Conservation (phyloP, 2,797 vertebrate genomes). For the Cottoperca gobio region DNA sequence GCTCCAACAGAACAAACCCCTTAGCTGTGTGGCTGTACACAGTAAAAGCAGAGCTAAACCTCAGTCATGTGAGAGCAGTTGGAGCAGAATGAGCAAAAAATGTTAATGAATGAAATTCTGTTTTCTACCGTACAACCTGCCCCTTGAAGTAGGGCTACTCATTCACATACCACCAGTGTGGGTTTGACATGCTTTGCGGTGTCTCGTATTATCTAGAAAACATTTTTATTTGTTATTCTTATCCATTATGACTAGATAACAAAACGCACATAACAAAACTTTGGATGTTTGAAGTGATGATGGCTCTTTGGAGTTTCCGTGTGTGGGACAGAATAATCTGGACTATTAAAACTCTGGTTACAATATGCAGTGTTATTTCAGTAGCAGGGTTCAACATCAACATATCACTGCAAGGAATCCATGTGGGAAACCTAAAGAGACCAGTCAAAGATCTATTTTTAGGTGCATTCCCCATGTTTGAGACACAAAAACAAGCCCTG, state of each 20-base stretch:
- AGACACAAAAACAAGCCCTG: slow-evolving; percentile 14
- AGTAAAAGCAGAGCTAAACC: slow-evolving; percentile 27
- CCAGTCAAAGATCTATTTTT: slow-evolving; percentile 23
- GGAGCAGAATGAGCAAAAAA: slow-evolving; percentile 7
- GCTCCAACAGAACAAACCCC: slow-evolving; percentile 30
- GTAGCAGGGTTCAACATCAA: background rate
- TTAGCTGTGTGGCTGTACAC: slow-evolving; percentile 21
- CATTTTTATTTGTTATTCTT: background rate
- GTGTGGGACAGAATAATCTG: background rate
- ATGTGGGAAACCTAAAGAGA: slow-evolving; percentile 9
- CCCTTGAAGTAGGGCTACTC: background rate
- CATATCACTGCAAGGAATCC: background rate
- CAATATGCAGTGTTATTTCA: slow-evolving; percentile 3
- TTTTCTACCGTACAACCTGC: slow-evolving; percentile 25
- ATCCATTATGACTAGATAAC: background rate
- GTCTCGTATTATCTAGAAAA: background rate
- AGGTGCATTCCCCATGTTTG: slow-evolving; percentile 7
- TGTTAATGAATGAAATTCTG: slow-evolving; percentile 51
- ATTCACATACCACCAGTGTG: slow-evolving; percentile 3
- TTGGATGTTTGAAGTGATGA: background rate
- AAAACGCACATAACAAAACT: background rate
- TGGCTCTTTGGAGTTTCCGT: background rate
- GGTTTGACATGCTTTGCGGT: background rate
- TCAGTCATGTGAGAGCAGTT: slow-evolving; percentile 48
- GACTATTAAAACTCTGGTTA: background rate